A percentile compares a stretch with the other conserved stretches of the same genome.
These are phyloP conservation scores for Rhagonycha fulva DNA, from an alignment of 2,888 invertebrate species.

Conservation along the genomic window DNA sequence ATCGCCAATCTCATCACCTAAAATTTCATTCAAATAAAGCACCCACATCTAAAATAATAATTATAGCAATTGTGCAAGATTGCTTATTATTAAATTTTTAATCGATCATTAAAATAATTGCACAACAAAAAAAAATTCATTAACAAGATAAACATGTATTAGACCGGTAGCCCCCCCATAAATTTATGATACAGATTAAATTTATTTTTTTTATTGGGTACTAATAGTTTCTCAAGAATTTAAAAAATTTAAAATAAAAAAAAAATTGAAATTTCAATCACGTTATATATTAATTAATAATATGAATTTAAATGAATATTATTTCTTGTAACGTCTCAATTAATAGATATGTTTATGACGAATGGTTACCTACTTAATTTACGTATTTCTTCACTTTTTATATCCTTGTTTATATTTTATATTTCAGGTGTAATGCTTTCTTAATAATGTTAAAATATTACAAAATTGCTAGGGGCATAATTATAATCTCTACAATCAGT, in stretches of 20 bases:
- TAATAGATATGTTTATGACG: background rate
- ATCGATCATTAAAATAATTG: background rate
- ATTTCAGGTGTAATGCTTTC: background rate
- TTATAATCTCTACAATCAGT: background rate
- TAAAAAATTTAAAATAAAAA: background rate
- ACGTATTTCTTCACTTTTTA: background rate
- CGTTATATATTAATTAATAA: background rate
- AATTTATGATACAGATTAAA: background rate
- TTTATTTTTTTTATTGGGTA: background rate
- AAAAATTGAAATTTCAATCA: background rate
- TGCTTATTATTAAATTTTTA: background rate
- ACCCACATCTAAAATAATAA: background rate
- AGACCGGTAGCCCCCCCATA: background rate
- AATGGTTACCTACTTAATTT: background rate
- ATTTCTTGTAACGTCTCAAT: background rate
- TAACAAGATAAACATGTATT: background rate
- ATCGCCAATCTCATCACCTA: background rate
- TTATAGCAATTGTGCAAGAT: background rate
- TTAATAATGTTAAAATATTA: background rate
- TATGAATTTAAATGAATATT: background rate
- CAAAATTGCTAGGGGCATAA: background rate
- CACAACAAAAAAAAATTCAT: background rate
- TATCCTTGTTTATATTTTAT: background rate
- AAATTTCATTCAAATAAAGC: background rate
- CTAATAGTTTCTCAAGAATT: background rate